phyloP scores from a whole-genome alignment of 2,888 invertebrate genomes.

The Euzetes globulus region DNA sequence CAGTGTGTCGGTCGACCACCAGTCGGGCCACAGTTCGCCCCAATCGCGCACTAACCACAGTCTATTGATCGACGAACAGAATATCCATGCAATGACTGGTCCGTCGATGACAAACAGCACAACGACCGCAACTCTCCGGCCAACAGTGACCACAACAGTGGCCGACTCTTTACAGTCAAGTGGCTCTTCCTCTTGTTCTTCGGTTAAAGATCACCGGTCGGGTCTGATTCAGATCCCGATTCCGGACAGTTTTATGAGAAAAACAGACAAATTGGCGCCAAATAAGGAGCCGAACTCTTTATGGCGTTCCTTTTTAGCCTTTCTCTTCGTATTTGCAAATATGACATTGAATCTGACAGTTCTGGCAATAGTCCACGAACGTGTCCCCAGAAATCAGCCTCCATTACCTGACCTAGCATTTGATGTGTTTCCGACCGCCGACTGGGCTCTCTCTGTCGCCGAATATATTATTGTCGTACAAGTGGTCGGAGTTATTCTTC shows the following conservation, averaged over 20 bases:
- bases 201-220: constrained; percentile 2
- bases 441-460: constrained; percentile 72
- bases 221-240: constrained; percentile 13
- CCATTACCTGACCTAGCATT: constrained; percentile 76
- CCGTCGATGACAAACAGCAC: constrained; percentile 9
- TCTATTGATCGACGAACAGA: neutral
- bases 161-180: neutral
- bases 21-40: neutral
- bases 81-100: neutral
- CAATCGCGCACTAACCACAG: constrained; percentile 8
- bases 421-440: constrained; percentile 60
- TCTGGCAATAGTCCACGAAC: constrained; percentile 55
- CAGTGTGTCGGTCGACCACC: neutral
- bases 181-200: neutral
- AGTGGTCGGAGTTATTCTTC: constrained; percentile 64
- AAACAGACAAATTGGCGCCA: neutral
- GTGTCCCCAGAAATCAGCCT: constrained; percentile 61
- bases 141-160: constrained; percentile 20
- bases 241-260: neutral
- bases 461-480: constrained; percentile 78
- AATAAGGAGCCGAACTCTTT: constrained; percentile 32
- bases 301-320: constrained; percentile 40
- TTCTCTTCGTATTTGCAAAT: constrained; percentile 40
- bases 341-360: constrained; percentile 42
- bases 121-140: constrained; percentile 8